Evolutionary conservation across 2,888 invertebrate species (phyloP).

Genomic region (Trichogramma evanescens): DNA sequence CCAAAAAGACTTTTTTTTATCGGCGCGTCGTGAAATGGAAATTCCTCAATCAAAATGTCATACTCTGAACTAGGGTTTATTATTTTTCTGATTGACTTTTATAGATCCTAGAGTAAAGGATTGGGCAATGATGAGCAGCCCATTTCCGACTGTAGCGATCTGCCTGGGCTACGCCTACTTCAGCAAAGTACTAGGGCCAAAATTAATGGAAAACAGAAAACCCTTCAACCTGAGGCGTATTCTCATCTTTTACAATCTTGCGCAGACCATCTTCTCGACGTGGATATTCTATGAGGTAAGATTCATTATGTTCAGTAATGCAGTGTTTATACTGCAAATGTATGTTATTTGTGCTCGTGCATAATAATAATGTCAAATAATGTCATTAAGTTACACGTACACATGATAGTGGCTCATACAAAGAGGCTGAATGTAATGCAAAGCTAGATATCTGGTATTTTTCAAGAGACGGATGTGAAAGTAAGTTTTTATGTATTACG

Average conservation of each 20-base stretch:
- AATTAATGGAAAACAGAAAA: conserved; percentile 82
- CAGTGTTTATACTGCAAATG: background rate
- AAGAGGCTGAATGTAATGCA: no score
- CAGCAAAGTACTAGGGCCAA: conserved; percentile 75
- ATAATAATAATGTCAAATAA: no score
- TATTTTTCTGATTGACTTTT: conserved; percentile 8
- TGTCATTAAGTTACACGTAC: no score
- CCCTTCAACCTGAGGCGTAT: conserved; percentile 74
- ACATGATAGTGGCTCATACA: no score
- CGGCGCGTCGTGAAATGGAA: conserved; percentile 10
- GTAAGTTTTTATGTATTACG: background rate
- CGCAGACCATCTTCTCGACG: conserved; percentile 82
- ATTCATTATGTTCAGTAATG: conserved; percentile 15
- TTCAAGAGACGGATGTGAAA: conserved; percentile 5
- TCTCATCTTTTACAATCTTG: conserved; percentile 79
- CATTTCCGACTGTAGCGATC: conserved; percentile 75
- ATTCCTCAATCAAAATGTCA: no score
- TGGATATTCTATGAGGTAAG: conserved; percentile 90
- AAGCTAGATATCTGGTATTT: background rate
- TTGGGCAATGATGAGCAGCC: conserved; percentile 86
- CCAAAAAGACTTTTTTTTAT: no score
- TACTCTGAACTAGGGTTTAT: background rate
- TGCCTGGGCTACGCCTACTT: conserved; percentile 80
- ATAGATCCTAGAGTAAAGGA: conserved; percentile 82
- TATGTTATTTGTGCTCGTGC: background rate